phyloP scores from a whole-genome alignment of 2,113 vertebrate genomes.

The Paralichthys olivaceus region DNA sequence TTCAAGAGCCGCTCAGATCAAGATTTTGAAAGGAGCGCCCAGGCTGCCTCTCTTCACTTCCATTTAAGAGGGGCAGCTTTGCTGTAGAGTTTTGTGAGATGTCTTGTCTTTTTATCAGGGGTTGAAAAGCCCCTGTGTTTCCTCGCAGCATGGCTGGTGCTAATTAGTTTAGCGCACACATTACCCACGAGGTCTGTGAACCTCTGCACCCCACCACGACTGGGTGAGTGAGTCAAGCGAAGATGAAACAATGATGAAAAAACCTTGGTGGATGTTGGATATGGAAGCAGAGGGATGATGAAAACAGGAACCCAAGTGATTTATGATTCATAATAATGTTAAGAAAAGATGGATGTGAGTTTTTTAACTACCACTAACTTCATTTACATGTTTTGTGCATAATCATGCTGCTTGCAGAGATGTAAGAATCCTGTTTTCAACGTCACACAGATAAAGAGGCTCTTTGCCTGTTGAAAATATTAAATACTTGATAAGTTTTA shows the following conservation, averaged over 20 bases:
- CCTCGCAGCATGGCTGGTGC: slow-evolving; percentile 67
- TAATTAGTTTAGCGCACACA: slow-evolving; percentile 71
- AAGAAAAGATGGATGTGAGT: slow-evolving; percentile 5
- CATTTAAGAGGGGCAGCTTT: slow-evolving; percentile 52
- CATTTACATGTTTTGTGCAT: slow-evolving; percentile 29
- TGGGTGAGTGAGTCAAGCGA: slow-evolving; percentile 29
- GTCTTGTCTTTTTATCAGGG: slow-evolving; percentile 60
- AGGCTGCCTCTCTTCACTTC: slow-evolving; percentile 35
- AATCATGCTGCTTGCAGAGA: neutral
- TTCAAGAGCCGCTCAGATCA: slow-evolving; percentile 68
- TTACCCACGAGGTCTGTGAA: slow-evolving; percentile 64
- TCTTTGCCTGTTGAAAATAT: slow-evolving; percentile 5
- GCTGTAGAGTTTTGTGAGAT: slow-evolving; percentile 49
- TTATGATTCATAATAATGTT: slow-evolving; percentile 26
- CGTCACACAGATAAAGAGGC: slow-evolving; percentile 1
- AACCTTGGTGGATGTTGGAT: slow-evolving; percentile 41
- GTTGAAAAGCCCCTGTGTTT: slow-evolving; percentile 57
- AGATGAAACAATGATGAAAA: slow-evolving; percentile 64
- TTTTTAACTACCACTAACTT: neutral
- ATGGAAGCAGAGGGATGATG: slow-evolving; percentile 29
- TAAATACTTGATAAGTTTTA: neutral
- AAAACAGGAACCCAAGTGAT: slow-evolving; percentile 36
- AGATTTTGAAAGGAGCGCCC: slow-evolving; percentile 50
- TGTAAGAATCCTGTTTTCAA: neutral
- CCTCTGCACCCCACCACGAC: slow-evolving; percentile 51